A percentile compares a stretch with the other conserved stretches of the same genome.
Conservation (phyloP, 2,797 vertebrate genomes). For the Nasua narica region DNA sequence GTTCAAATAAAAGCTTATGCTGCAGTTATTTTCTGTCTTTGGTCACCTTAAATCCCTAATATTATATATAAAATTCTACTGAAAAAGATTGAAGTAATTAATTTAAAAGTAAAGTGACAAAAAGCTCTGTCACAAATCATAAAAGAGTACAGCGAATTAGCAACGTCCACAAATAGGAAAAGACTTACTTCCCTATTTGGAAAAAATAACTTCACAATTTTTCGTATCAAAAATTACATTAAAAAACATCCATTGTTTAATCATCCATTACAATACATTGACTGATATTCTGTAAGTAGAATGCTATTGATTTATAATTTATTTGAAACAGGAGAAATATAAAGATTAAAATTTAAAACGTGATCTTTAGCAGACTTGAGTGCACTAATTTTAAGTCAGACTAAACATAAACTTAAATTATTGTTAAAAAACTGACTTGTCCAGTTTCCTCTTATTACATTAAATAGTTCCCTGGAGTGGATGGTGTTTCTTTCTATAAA, state of each 20-base stretch:
- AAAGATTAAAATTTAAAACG: slow-evolving; percentile 24
- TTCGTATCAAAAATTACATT: neutral
- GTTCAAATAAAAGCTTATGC: slow-evolving; percentile 21
- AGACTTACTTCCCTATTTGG: neutral
- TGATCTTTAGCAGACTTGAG: neutral
- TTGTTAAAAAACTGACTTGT: slow-evolving; percentile 29
- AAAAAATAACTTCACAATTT: neutral
- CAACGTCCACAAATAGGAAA: neutral
- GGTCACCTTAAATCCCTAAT: neutral
- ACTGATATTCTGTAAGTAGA: neutral
- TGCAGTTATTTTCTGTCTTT: slow-evolving; percentile 1
- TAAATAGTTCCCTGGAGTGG: neutral
- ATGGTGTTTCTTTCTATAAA: neutral
- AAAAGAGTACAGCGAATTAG: neutral
- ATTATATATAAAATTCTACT: neutral
- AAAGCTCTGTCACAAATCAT: neutral
- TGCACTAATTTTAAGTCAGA: slow-evolving; percentile 10
- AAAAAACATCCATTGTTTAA: neutral
- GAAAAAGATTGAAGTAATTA: slow-evolving; percentile 12
- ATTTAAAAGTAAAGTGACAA: slow-evolving; percentile 18
- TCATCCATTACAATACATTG: neutral
- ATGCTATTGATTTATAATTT: slow-evolving; percentile 22
- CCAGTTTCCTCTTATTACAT: slow-evolving; percentile 32
- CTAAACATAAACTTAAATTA: slow-evolving; percentile 37
- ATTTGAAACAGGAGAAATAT: slow-evolving; percentile 33